These are phyloP conservation scores for Halictus ligatus DNA, from an alignment of 2,888 invertebrate genomes.

Conservation along the genomic window DNA sequence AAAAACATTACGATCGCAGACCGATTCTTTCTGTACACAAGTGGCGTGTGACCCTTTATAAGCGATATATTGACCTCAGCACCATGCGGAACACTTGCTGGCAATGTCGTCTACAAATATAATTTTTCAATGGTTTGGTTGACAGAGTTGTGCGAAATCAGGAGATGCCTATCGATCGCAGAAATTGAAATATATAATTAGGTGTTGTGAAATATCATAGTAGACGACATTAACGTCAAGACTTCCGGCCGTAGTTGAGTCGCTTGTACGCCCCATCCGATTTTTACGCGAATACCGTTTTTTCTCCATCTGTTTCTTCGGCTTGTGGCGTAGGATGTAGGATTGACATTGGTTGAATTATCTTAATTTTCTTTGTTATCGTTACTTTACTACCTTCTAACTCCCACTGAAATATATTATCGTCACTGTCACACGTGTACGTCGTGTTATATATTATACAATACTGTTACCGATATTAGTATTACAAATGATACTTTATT, in stretches of 20 bases:
- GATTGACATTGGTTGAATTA: slow-evolving; percentile 76
- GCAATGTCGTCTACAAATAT: slow-evolving; percentile 23
- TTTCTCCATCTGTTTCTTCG: slow-evolving; percentile 76
- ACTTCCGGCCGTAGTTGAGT: slow-evolving; percentile 68
- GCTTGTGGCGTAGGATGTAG: slow-evolving; percentile 82
- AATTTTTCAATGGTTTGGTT: neutral
- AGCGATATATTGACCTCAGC: slow-evolving; percentile 61
- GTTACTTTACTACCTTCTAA: slow-evolving; percentile 50
- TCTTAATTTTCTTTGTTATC: slow-evolving; percentile 66
- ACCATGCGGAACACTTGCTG: slow-evolving; percentile 51
- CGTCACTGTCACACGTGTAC: slow-evolving; percentile 64
- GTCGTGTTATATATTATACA: slow-evolving; percentile 42
- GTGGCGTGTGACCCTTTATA: slow-evolving; percentile 74
- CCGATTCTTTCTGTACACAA: slow-evolving; percentile 49
- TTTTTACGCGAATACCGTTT: slow-evolving; percentile 72
- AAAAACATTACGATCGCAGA: neutral
- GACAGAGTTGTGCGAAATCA: neutral
- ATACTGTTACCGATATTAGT: slow-evolving; percentile 56
- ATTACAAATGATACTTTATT: slow-evolving; percentile 44
- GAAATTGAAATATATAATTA: neutral
- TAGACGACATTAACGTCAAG: slow-evolving; percentile 45
- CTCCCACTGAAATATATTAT: slow-evolving; percentile 55
- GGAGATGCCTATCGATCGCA: no score
- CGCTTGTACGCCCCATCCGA: slow-evolving; percentile 76
- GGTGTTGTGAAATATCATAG: neutral